Evolutionary conservation across 2,888 invertebrate genomes (phyloP).

Genomic region (Xanthorhoe designata): DNA sequence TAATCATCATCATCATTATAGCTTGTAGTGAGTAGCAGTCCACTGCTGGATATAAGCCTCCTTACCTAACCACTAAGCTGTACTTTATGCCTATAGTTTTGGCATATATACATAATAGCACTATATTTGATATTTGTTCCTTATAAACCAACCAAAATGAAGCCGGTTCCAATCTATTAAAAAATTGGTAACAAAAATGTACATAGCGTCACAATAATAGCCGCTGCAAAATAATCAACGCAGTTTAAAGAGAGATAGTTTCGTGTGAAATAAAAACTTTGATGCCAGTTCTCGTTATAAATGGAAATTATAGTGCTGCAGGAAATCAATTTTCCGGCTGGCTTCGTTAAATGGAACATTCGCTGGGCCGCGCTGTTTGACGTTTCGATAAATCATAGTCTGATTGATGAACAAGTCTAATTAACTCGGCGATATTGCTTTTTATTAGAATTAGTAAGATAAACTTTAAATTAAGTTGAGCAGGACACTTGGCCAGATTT

Average conservation of each 20-base stretch:
- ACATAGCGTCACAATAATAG: background rate
- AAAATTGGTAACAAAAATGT: background rate
- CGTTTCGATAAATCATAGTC: conserved; percentile 57
- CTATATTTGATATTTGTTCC: too few species aligned
- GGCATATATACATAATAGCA: too few species aligned
- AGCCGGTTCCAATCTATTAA: background rate
- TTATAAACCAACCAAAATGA: background rate
- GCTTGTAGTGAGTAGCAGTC: too few species aligned
- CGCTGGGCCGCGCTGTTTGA: conserved; percentile 52
- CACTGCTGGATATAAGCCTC: too few species aligned
- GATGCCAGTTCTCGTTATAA: conserved; percentile 58
- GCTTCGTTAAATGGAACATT: conserved; percentile 64
- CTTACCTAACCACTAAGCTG: too few species aligned
- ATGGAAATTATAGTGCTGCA: conserved; percentile 71
- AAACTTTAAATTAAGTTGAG: background rate
- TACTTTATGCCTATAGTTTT: too few species aligned
- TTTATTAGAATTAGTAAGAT: background rate
- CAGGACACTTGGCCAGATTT: too few species aligned
- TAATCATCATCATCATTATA: too few species aligned
- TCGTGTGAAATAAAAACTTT: conserved; percentile 21
- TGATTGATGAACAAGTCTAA: conserved; percentile 13
- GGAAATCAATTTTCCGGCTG: conserved; percentile 75
- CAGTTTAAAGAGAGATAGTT: background rate
- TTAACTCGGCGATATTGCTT: background rate
- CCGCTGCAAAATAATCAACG: background rate